Evolutionary conservation across 2,797 vertebrate genomes (phyloP).

Genomic region (Cetoscarus ocellatus): DNA sequence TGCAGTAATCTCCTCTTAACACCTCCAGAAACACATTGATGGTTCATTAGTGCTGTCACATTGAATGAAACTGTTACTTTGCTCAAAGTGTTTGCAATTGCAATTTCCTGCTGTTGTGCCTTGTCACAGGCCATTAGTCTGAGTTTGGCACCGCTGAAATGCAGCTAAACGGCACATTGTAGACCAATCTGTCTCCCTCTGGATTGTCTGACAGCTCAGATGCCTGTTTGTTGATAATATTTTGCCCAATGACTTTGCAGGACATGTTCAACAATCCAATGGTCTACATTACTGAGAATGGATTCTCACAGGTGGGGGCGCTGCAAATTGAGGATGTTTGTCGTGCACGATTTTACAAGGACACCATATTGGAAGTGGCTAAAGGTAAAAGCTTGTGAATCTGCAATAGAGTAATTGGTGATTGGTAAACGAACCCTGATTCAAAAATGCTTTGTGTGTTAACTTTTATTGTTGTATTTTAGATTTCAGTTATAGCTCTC

Average conservation of each 20-base stretch:
- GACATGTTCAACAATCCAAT: conserved; percentile 87
- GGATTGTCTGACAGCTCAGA: conserved; percentile 78
- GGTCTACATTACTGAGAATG: conserved; percentile 93
- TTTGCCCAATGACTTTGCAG: conserved; percentile 81
- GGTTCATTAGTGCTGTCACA: conserved; percentile 81
- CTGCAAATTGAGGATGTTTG: conserved; percentile 84
- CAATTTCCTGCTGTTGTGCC: conserved; percentile 80
- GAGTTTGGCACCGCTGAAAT: conserved; percentile 66
- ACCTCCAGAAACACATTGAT: conserved; percentile 76
- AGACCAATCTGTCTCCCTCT: conserved; percentile 70
- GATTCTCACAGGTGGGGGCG: conserved; percentile 88
- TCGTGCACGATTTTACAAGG: conserved; percentile 83
- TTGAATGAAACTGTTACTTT: conserved; percentile 78
- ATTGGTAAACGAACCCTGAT: too few species aligned
- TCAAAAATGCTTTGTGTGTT: too few species aligned
- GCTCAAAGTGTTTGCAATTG: conserved; percentile 78
- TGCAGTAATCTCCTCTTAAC: conserved; percentile 72
- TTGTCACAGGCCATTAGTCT: conserved; percentile 81
- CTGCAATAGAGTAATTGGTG: neutral
- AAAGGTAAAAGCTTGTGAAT: conserved; percentile 81
- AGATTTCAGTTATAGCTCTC: too few species aligned
- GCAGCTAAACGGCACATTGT: conserved; percentile 69
- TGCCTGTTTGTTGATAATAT: conserved; percentile 72
- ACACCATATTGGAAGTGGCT: conserved; percentile 87
- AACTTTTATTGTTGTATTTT: too few species aligned